Percentiles rank a stretch among this genome's conserved stretches.
Evolutionary conservation across 1,140 invertebrate species (phyloP).

Genomic region (Hylaeus anthracinus): DNA sequence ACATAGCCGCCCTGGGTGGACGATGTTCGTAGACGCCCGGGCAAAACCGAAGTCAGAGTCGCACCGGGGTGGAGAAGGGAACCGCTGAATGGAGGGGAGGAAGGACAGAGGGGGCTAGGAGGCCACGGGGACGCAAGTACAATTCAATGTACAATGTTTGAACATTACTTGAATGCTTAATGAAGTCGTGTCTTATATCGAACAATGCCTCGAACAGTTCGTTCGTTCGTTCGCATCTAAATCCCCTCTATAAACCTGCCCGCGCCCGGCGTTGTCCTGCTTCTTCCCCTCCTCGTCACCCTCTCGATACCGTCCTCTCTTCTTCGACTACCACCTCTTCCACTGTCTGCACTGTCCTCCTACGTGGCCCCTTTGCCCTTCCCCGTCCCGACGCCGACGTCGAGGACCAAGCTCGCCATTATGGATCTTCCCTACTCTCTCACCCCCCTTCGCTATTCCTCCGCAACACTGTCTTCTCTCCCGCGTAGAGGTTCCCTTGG

Average conservation of each 20-base stretch:
- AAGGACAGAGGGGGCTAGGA: neutral
- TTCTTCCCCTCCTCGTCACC: conserved; percentile 39
- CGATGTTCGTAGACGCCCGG: conserved; percentile 50
- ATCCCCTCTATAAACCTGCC: conserved; percentile 64
- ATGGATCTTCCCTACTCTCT: conserved; percentile 33
- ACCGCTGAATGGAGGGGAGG: neutral
- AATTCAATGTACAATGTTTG: conserved; percentile 74
- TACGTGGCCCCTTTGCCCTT: neutral
- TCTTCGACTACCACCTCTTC: conserved; percentile 24
- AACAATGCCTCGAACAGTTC: conserved; percentile 76
- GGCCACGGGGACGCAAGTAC: conserved; percentile 58
- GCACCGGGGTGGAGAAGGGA: neutral
- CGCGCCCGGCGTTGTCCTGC: conserved; percentile 38
- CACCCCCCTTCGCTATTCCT: conserved; percentile 22
- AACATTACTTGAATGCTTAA: conserved; percentile 79
- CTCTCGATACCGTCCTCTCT: conserved; percentile 56
- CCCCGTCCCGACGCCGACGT: neutral
- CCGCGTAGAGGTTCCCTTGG: neutral
- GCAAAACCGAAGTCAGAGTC: conserved; percentile 41
- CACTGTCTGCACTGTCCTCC: neutral
- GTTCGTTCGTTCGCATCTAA: conserved; percentile 68
- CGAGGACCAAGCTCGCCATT: conserved; percentile 38
- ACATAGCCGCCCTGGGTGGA: conserved; percentile 39
- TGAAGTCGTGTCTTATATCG: conserved; percentile 78
- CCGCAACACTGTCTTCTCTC: conserved; percentile 26